Evolutionary conservation across 2,113 vertebrate species (phyloP).

Genomic region (Plectropomus leopardus): DNA sequence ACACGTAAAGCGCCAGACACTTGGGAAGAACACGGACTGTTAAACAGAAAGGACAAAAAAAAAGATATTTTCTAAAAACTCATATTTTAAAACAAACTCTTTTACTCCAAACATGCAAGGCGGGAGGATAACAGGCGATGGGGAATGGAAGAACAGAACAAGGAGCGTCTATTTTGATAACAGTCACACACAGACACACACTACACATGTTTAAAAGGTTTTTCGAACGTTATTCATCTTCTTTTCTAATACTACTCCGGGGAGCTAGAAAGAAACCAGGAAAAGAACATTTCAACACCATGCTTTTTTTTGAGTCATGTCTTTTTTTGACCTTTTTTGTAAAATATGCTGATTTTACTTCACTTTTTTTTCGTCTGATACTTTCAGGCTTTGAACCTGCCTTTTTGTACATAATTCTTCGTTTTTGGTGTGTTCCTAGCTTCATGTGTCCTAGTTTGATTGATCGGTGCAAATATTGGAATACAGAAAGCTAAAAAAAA

Average conservation of each 20-base stretch:
- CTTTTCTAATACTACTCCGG: conserved; percentile 56
- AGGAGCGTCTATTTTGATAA: conserved; percentile 72
- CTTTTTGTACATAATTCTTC: conserved; percentile 80
- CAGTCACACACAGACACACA: conserved; percentile 35
- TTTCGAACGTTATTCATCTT: conserved; percentile 51
- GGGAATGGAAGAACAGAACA: conserved; percentile 55
- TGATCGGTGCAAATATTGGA: conserved; percentile 49
- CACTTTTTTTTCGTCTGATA: conserved; percentile 53
- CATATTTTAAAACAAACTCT: conserved; percentile 67
- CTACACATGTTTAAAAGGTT: conserved; percentile 25
- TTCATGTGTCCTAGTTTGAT: conserved; percentile 36
- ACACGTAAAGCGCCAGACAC: conserved; percentile 34
- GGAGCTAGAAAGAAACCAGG: conserved; percentile 69
- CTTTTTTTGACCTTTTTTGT: conserved; percentile 65
- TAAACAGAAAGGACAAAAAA: conserved; percentile 56
- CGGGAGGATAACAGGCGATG: conserved; percentile 41
- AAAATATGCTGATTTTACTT: conserved; percentile 60
- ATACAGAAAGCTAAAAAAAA: conserved; percentile 31
- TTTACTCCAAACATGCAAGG: conserved; percentile 64
- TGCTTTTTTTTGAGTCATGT: conserved; percentile 66
- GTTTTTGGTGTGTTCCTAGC: conserved; percentile 62
- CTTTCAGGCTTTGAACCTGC: conserved; percentile 68
- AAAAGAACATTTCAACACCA: conserved; percentile 68
- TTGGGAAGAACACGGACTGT: conserved; percentile 63
- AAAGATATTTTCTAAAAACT: conserved; percentile 76